These are phyloP conservation scores for Zaprionus kolodkinae DNA, from an alignment of 1,140 invertebrate species.

Conservation along the genomic window DNA sequence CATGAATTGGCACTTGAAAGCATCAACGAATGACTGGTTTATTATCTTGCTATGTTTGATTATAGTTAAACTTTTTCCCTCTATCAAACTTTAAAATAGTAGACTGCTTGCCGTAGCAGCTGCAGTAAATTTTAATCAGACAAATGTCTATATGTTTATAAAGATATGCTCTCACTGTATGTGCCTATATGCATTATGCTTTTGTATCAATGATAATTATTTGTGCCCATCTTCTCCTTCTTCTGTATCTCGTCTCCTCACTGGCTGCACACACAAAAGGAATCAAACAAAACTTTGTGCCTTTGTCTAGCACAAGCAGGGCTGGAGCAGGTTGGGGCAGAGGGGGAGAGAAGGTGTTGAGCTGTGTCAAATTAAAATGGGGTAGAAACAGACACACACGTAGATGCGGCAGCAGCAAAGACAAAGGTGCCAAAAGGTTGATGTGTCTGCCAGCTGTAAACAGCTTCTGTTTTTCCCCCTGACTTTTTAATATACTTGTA, in stretches of 20 bases:
- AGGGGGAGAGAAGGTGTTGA: slow-evolving; percentile 16
- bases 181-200: slow-evolving; percentile 49
- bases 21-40: not conserved
- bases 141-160: slow-evolving; percentile 63
- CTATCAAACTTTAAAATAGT: not conserved
- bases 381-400: slow-evolving; percentile 50
- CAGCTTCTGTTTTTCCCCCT: not conserved
- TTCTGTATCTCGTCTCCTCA: slow-evolving; percentile 18
- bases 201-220: slow-evolving; percentile 83
- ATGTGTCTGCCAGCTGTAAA: slow-evolving; percentile 21
- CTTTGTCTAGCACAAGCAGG: slow-evolving; percentile 64
- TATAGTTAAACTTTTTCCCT: not conserved
- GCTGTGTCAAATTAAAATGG: slow-evolving; percentile 75
- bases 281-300: slow-evolving; percentile 81
- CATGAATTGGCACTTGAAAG: slow-evolving; percentile 1
- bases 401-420: slow-evolving; percentile 63
- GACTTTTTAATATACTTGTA: slow-evolving; percentile 68
- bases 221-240: slow-evolving; percentile 52
- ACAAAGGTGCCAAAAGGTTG: slow-evolving; percentile 77
- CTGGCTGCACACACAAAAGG: slow-evolving; percentile 78
- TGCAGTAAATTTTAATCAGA: slow-evolving; percentile 66
- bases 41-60: not conserved
- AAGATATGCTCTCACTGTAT: slow-evolving; percentile 49
- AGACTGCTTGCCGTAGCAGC: not conserved
- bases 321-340: too few species aligned